Base-by-base conservation (phyloP, 2,888 invertebrate species). In the Temnothorax unifasciatus region DNA sequence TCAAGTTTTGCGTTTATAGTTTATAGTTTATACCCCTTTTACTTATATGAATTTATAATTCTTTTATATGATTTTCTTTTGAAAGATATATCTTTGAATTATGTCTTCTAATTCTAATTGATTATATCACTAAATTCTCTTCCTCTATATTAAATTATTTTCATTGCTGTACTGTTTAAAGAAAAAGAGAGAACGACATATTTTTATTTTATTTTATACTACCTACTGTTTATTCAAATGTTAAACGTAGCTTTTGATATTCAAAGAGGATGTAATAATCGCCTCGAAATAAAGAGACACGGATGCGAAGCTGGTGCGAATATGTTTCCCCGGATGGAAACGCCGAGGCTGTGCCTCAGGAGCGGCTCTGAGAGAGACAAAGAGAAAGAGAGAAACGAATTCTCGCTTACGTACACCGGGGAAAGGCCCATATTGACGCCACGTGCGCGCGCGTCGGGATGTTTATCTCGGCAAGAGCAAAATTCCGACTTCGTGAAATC, bases 401-500 rank as follows among this genome's bases (percentile, higher is more conserved):
- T 85, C 87, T 84, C 88, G 74, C 66, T 85, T 81, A 79, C 83
- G 50, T 76, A 76, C 63, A 87, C 85, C 86, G 76, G 63, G 86
- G 85, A 83, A 84, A 73, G 64, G 79, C 92, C 89, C 93, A 93
- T 92, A 93, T 91, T 94, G 94, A 89, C 91, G 90, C 92, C 94
- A 94, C 92, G 93, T 94, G 94, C 91, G 91, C 88, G 87, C 71
- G 79, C 73, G 69, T 77, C 91, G 92, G 92, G 92, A 92, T 94
- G 94, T 94, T 94, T 94, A 94, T 89, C 91, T 86, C 87, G 88
- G 85, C 90, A 91, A 93, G 91, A 93, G 89, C 90, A 89, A 92
- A 94, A 93, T 93, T 93, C 92, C 92, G 88, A 86, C 91, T 92
- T 90, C 88, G 82, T 89, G 92, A 90, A 93, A 93, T 93, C 93